phyloP scores from a whole-genome alignment of 2,113 vertebrate genomes.

The Halichoerus grypus region DNA sequence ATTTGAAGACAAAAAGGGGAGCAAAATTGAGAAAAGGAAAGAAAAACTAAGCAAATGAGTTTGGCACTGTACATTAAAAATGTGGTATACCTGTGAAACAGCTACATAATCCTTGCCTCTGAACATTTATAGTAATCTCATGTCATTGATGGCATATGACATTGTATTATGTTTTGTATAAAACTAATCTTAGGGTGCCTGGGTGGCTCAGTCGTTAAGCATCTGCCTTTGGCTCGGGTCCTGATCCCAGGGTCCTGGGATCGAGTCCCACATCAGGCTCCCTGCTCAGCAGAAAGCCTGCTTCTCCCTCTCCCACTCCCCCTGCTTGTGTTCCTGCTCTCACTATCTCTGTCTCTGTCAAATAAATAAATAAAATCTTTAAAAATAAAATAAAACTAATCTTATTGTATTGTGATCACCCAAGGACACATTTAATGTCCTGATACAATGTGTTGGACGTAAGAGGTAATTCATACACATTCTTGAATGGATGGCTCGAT shows the following conservation, averaged over 20 bases:
- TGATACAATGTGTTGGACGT: background rate
- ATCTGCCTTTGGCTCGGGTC: too few relatives aligned
- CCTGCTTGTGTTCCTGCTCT: too few relatives aligned
- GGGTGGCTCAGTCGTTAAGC: too few relatives aligned
- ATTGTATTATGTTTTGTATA: background rate
- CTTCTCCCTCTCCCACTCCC: too few relatives aligned
- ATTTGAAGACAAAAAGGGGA: background rate
- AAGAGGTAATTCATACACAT: background rate
- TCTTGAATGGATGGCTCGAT: background rate
- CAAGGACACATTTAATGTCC: background rate
- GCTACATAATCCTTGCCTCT: background rate
- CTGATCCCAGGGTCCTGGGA: too few relatives aligned
- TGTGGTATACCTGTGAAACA: background rate
- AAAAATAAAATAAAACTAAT: background rate
- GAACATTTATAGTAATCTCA: background rate
- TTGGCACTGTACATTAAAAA: background rate
- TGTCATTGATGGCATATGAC: background rate
- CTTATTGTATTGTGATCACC: background rate
- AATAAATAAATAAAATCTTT: too few relatives aligned
- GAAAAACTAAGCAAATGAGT: background rate
- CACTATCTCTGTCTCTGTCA: too few relatives aligned
- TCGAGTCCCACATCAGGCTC: too few relatives aligned
- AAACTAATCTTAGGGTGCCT: background rate
- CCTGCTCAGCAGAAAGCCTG: too few relatives aligned
- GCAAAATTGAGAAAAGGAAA: background rate